phyloP scores from a whole-genome alignment of 1,140 invertebrate species.

The Bombus balteatus region DNA sequence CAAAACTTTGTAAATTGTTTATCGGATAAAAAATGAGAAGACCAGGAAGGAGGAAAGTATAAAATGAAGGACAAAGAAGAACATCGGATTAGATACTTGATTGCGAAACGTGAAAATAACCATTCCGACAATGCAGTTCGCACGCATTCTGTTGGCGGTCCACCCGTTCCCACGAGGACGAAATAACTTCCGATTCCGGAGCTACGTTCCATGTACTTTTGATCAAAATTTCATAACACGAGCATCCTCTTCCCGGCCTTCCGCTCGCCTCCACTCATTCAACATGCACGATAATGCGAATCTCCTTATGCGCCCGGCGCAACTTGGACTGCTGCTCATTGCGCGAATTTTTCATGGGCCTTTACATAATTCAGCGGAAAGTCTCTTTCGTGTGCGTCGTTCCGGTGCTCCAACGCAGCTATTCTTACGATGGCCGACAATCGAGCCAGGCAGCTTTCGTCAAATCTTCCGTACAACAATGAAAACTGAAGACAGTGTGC shows the following conservation, averaged over 20 bases:
- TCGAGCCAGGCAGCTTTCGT: background rate
- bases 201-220: slow-evolving; percentile 39
- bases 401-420: background rate
- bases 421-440: background rate
- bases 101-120: background rate
- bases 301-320: slow-evolving; percentile 70
- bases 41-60: background rate
- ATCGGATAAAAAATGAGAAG: no score
- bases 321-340: slow-evolving; percentile 54
- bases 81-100: background rate
- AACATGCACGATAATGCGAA: slow-evolving; percentile 74
- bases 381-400: slow-evolving; percentile 56
- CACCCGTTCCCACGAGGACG: slow-evolving; percentile 1
- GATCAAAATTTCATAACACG: slow-evolving; percentile 72
- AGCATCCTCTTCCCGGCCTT: slow-evolving; percentile 24
- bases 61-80: background rate
- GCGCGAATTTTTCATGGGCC: slow-evolving; percentile 69
- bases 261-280: slow-evolving; percentile 53
- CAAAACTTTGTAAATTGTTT: background rate
- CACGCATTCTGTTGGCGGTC: slow-evolving; percentile 22
- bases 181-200: slow-evolving; percentile 56
- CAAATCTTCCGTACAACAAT: background rate
- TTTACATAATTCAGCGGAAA: slow-evolving; percentile 68
- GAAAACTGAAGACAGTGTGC: background rate
- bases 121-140: slow-evolving; percentile 13